These are phyloP conservation scores for Caenorhabditis zanzibari DNA, from an alignment of 2,888 invertebrate species.

Conservation along the genomic window DNA sequence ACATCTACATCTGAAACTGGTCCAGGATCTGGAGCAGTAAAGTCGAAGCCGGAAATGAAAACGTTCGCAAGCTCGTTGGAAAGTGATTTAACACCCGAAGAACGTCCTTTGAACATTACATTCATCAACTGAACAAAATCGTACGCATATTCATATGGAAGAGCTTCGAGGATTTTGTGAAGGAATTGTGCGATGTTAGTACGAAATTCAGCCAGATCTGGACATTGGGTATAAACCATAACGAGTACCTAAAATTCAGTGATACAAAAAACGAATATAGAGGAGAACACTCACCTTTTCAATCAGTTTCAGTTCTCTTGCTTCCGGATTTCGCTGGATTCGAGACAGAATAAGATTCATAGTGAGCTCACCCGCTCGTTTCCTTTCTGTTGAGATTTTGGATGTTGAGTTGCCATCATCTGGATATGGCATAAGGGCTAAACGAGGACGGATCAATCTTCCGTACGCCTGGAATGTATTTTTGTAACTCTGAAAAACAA, in stretches of 20 bases:
- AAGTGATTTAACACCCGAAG: conserved; percentile 21
- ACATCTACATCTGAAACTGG: conserved; percentile 27
- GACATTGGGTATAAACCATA: conserved; percentile 46
- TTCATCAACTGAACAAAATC: conserved; percentile 62
- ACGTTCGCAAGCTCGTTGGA: conserved; percentile 46
- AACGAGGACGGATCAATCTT: conserved; percentile 50
- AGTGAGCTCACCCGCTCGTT: conserved; percentile 42
- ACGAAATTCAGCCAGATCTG: conserved; percentile 57
- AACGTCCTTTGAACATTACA: conserved; percentile 14
- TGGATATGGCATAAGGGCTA: conserved; percentile 46
- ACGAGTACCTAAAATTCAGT: neutral
- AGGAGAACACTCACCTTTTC: conserved; percentile 8
- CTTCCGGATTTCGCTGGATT: conserved; percentile 15
- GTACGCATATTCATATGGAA: conserved; percentile 53
- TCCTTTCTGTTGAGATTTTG: conserved; percentile 57
- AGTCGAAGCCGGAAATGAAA: conserved; percentile 24
- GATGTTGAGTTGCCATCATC: conserved; percentile 47
- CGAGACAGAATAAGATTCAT: conserved; percentile 23
- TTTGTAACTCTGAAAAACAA: too few relatives aligned
- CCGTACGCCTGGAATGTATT: conserved; percentile 36
- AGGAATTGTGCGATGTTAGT: conserved; percentile 35
- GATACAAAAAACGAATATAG: too few relatives aligned
- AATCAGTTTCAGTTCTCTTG: conserved; percentile 44
- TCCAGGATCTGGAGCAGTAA: conserved; percentile 49
- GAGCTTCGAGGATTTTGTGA: conserved; percentile 27